Evolutionary conservation across 2,888 invertebrate genomes (phyloP).

Genomic region (Pheosia gnoma): DNA sequence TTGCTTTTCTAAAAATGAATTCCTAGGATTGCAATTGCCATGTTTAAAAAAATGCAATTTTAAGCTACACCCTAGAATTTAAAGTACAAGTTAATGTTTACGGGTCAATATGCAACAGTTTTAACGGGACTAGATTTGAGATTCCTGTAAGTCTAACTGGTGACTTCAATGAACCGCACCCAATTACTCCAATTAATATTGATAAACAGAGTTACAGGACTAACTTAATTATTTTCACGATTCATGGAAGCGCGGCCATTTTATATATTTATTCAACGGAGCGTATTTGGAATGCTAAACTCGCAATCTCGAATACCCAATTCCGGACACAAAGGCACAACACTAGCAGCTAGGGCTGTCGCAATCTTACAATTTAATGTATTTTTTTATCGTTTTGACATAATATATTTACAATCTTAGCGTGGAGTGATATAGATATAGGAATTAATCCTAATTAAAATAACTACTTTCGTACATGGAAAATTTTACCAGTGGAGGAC

Average conservation of each 20-base stretch:
- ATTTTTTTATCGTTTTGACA: background rate
- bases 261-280: slow-evolving; percentile 3
- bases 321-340: slow-evolving; percentile 14
- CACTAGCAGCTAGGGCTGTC: slow-evolving; percentile 24
- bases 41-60: too few relatives aligned
- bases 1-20: background rate
- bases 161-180: background rate
- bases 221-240: background rate
- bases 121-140: too few relatives aligned
- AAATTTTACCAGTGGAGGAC: too few relatives aligned
- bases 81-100: too few relatives aligned
- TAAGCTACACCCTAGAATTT: too few relatives aligned
- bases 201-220: background rate
- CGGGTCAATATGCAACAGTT: too few relatives aligned
- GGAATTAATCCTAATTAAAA: too few relatives aligned
- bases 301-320: slow-evolving; percentile 8
- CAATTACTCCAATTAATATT: background rate
- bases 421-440: too few relatives aligned
- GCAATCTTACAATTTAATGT: background rate
- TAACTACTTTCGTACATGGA: too few relatives aligned
- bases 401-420: background rate
- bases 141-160: background rate
- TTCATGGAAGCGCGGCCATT: background rate
- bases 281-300: background rate
- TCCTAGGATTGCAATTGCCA: background rate